Conservation (phyloP, 2,113 vertebrate genomes). For the Ascaphus truei region DNA sequence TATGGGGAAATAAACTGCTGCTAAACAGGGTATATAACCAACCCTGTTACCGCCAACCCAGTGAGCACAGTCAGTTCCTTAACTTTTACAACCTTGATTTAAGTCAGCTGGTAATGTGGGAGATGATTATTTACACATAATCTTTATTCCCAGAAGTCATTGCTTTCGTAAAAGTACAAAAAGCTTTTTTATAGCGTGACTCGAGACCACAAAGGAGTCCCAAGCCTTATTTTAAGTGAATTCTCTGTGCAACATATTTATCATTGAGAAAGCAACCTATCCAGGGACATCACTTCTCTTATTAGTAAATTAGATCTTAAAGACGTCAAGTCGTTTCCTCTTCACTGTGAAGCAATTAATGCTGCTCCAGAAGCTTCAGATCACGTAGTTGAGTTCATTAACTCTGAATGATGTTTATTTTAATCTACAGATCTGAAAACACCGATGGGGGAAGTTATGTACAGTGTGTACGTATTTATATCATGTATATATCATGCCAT, state of each 20-base stretch:
- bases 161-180: no score
- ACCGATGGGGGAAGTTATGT: neutral
- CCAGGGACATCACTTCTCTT: slow-evolving; percentile 32
- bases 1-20: no score
- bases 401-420: slow-evolving; percentile 10
- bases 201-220: neutral
- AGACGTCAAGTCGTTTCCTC: slow-evolving; percentile 30
- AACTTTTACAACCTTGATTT: no score
- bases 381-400: slow-evolving; percentile 22
- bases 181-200: neutral
- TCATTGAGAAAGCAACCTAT: neutral
- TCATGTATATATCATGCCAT: no score
- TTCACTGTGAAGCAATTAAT: slow-evolving; percentile 34
- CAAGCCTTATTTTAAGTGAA: neutral
- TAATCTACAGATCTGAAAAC: neutral
- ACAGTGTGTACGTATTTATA: no score
- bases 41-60: no score
- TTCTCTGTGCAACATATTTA: slow-evolving; percentile 7
- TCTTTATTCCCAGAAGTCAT: no score
- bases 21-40: no score
- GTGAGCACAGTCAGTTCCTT: no score
- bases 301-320: slow-evolving; percentile 36
- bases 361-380: slow-evolving; percentile 20
- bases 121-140: no score
- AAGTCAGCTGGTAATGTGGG: no score